Evolutionary conservation across 2,113 vertebrate genomes (phyloP), one percentile per base, ranked within the genome.

Genomic region (Boleophthalmus pectinirostris): DNA sequence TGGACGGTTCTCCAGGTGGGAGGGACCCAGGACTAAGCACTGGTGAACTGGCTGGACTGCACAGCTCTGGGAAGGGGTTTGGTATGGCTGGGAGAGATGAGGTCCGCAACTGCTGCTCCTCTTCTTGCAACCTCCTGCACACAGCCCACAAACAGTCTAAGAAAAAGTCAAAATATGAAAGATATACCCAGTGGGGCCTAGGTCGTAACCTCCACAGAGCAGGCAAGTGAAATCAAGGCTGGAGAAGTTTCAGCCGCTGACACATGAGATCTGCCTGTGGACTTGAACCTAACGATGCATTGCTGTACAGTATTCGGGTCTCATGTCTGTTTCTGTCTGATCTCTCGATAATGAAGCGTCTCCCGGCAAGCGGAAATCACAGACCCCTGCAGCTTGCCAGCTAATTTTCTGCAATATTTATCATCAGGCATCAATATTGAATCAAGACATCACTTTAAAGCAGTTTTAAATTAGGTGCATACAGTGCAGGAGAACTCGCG

Each of bases 31-130:
- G 92, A 45, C 94, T 89, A 74, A 95, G 93, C 8, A 94, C 95
- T 56, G 97, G 95, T 58, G 96, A 95, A 81, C 93, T 93, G 14
- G 94, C 93, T 0, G 94, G 94, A 57, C 96, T 96, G 72, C 96
- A 96, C 68, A 99, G 96, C 89, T 99, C 97, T 0, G 97, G 97
- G 80, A 99, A 99, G 0, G 97, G 97, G 83, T 99, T 98, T 33
- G 97, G 97, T 82, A 99, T 99, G 87, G 97, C 96, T 0, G 97
- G 97, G 88, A 99, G 93, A 56, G 97, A 99, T 0, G 97, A 98
- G 0, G 97, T 98, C 85, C 94, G 92, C 66, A 96, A 91, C 64
- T 99, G 96, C 83, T 95, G 95, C 46, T 97, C 96, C 82, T 95
- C 95, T 75, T 97, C 96, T 83, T 98, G 96, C 66, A 97, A 91